These are phyloP conservation scores for Pseudorasbora parva DNA, from an alignment of 2,113 vertebrate genomes.

Conservation along the genomic window DNA sequence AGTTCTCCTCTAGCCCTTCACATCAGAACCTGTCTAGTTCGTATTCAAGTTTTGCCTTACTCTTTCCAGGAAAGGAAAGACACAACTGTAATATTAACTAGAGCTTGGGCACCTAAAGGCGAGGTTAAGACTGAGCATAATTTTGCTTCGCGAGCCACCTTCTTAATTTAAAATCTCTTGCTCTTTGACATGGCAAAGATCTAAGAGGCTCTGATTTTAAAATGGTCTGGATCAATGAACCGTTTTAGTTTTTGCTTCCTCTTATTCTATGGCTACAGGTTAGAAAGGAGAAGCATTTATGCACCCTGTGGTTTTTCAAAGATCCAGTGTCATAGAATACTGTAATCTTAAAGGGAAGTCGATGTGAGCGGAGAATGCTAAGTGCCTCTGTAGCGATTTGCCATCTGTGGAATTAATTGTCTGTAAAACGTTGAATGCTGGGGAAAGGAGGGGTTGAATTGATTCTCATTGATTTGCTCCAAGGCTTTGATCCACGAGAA, in stretches of 20 bases:
- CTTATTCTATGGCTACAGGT: constrained; percentile 15
- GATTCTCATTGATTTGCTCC: constrained; percentile 58
- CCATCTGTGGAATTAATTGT: constrained; percentile 57
- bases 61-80: constrained; percentile 12
- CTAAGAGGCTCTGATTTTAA: not conserved
- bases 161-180: not conserved
- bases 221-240: constrained; percentile 37
- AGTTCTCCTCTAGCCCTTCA: constrained; percentile 31
- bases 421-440: constrained; percentile 43
- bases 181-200: constrained; percentile 22
- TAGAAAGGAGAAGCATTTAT: not conserved
- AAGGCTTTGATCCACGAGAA: constrained; percentile 57
- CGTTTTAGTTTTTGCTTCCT: constrained; percentile 20
- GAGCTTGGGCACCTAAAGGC: not conserved
- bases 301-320: constrained; percentile 12
- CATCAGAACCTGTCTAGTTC: constrained; percentile 23
- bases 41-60: not conserved
- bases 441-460: constrained; percentile 44
- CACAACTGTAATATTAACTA: constrained; percentile 30
- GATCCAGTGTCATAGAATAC: constrained; percentile 25
- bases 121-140: not conserved
- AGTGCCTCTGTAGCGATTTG: constrained; percentile 35
- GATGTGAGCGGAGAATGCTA: constrained; percentile 38
- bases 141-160: not conserved
- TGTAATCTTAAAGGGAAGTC: constrained; percentile 41